Conservation (phyloP, 2,797 vertebrate genomes). For the Muscicapa comitata region DNA sequence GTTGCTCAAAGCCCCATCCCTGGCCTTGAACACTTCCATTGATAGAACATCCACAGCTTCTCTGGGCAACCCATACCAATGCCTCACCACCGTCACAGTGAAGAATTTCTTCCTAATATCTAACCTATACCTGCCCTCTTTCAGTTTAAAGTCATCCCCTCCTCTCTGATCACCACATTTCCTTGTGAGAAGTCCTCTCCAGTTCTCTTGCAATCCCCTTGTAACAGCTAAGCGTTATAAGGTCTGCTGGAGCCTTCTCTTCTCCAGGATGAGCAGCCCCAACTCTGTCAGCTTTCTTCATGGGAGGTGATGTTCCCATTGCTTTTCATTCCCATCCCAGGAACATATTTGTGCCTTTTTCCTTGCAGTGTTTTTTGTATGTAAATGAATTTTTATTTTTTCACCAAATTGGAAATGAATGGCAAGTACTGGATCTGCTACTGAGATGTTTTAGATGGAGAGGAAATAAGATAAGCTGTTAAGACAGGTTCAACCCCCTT, state of each 20-base stretch:
- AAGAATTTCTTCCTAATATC: neutral
- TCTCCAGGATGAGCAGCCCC: neutral
- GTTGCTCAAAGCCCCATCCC: neutral
- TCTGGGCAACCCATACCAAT: neutral
- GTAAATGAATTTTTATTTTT: neutral
- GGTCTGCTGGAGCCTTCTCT: neutral
- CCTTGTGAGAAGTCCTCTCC: neutral
- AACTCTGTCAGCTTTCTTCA: neutral
- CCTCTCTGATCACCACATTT: neutral
- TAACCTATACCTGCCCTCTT: neutral
- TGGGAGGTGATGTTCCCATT: neutral
- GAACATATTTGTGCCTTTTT: accelerated
- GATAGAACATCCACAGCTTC: neutral
- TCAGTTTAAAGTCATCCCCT: neutral
- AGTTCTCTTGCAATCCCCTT: neutral
- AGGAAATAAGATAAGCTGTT: neutral
- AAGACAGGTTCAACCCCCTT: neutral
- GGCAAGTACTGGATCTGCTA: neutral
- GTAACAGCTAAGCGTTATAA: neutral
- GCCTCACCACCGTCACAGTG: neutral
- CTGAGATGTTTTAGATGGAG: neutral
- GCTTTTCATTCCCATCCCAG: neutral
- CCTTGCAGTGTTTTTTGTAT: neutral
- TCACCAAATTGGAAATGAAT: neutral
- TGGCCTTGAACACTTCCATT: neutral